Conservation (phyloP, 2,888 invertebrate species). For the Catonia carolina region DNA sequence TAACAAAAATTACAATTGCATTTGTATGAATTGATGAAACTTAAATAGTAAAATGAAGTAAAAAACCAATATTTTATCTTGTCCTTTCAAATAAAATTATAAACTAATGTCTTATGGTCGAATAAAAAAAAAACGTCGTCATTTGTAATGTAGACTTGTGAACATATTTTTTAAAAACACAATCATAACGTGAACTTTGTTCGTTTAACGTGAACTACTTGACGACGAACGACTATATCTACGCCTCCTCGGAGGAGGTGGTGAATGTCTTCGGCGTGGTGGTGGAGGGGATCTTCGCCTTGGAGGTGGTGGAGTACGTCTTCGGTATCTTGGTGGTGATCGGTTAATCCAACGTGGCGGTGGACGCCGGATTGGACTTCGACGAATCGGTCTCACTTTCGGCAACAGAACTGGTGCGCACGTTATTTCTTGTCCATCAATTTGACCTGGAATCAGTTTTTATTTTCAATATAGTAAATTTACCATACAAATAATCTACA, state of each 20-base stretch:
- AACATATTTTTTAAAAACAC: too few relatives aligned
- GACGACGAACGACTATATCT: constrained; percentile 67
- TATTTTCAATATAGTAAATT: too few relatives aligned
- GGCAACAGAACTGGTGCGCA: constrained; percentile 88
- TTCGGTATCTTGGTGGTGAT: constrained; percentile 43
- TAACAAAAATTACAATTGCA: too few relatives aligned
- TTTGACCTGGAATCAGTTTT: constrained; percentile 74
- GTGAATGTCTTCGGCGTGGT: constrained; percentile 52
- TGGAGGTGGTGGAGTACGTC: constrained; percentile 44
- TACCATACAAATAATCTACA: too few relatives aligned
- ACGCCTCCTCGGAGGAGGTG: constrained; percentile 43
- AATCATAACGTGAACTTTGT: too few relatives aligned
- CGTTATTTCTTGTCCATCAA: constrained; percentile 89
- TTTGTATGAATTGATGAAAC: too few relatives aligned
- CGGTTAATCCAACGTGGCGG: constrained; percentile 49
- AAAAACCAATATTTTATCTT: too few relatives aligned
- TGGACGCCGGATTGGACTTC: constrained; percentile 37
- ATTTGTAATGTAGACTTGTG: too few relatives aligned
- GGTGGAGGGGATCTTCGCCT: constrained; percentile 46
- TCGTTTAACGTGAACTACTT: constrained; percentile 59
- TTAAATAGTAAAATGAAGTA: too few relatives aligned
- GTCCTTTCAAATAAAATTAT: too few relatives aligned
- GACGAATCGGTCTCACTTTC: constrained; percentile 37
- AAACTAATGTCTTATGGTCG: too few relatives aligned
- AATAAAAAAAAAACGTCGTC: too few relatives aligned